Base-by-base conservation (phyloP, 2,797 vertebrate genomes). In the Myotis myotis region DNA sequence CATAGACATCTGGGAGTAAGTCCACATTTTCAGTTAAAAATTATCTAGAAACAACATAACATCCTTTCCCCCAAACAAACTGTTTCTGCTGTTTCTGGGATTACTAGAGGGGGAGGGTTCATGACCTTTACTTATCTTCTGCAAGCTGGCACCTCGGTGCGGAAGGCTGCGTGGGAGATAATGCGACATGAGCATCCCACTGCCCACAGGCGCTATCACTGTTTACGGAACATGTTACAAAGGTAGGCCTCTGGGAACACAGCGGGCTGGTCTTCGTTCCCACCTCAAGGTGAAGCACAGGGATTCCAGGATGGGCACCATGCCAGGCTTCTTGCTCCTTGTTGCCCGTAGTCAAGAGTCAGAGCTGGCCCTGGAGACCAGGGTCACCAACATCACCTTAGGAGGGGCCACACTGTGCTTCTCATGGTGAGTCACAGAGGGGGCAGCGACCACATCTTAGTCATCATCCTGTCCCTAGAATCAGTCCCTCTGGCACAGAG, bases 11-110 rank as follows among this genome's bases (percentile, higher is more conserved):
- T 75, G 64, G 6, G 33, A 15, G 57, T 60, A 62, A 66, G 70
- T 75, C 81, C 36, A 4, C 36, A 49, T 84, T 84, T 81, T 91
- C 22, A 62, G 94, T 96, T 95, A 96, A 96, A 97, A 83, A 96
- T 94, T 93, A 97, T n/a, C 78, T 87, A 96, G 87, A 93, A 93
- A 80, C 53, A 86, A 86, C 30, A 76, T 17, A 86, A 86, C 71
- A 83, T 76, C 89, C 66, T 41, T 51, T 81, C 33, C 20, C 75
- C 76, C 81, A 20, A 91, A 96, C 95, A 51, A 75, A 55, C 28
- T 62, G 60, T 62, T 62, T 62, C 57, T 62, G 60, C 57, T 49
- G 25, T 83, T 38, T 95, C 66, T 49, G 87, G 89, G 51, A 71
- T 93, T 78, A 49, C 51, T 30, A 3, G 19, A 44, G 41, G 86